phyloP scores from a whole-genome alignment of 2,797 vertebrate genomes.

The Halcyon badia region DNA sequence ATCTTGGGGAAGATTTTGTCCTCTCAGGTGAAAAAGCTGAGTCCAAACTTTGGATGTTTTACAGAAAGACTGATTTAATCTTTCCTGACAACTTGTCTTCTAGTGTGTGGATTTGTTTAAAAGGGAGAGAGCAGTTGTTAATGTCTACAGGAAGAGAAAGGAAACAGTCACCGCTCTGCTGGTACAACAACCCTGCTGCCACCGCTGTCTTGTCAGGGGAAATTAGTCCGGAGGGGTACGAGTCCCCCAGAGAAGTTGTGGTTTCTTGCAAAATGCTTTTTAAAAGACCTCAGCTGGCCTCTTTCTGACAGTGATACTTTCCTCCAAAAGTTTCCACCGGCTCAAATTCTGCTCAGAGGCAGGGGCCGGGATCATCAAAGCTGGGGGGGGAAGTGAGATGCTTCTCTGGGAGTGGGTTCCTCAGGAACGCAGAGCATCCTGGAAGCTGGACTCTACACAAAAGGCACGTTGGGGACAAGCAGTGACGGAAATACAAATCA shows the following conservation, averaged over 20 bases:
- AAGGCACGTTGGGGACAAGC: background rate
- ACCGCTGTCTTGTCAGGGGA: slow-evolving; percentile 44
- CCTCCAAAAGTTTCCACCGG: slow-evolving; percentile 44
- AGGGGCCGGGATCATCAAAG: background rate
- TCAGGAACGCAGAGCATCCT: background rate
- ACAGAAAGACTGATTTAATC: background rate
- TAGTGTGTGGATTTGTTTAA: background rate
- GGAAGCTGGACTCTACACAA: background rate
- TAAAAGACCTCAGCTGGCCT: slow-evolving; percentile 57
- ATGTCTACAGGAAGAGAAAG: slow-evolving; percentile 17
- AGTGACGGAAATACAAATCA: background rate
- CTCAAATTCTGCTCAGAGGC: background rate
- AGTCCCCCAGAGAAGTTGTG: slow-evolving; percentile 52
- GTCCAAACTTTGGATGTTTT: background rate
- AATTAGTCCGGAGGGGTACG: slow-evolving; percentile 4
- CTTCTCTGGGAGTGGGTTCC: background rate
- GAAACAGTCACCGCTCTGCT: slow-evolving; percentile 15
- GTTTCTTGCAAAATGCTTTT: slow-evolving; percentile 37
- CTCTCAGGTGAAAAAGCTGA: background rate
- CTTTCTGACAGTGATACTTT: slow-evolving; percentile 23
- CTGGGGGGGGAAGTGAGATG: fast-evolving
- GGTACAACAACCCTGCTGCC: slow-evolving; percentile 44
- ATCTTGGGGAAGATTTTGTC: background rate
- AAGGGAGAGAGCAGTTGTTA: slow-evolving; percentile 26
- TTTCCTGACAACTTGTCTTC: slow-evolving; percentile 31